Percentiles rank a stretch among this genome's conserved stretches.
Evolutionary conservation across 2,797 vertebrate genomes (phyloP).

Genomic region (Serranus cabrilla): DNA sequence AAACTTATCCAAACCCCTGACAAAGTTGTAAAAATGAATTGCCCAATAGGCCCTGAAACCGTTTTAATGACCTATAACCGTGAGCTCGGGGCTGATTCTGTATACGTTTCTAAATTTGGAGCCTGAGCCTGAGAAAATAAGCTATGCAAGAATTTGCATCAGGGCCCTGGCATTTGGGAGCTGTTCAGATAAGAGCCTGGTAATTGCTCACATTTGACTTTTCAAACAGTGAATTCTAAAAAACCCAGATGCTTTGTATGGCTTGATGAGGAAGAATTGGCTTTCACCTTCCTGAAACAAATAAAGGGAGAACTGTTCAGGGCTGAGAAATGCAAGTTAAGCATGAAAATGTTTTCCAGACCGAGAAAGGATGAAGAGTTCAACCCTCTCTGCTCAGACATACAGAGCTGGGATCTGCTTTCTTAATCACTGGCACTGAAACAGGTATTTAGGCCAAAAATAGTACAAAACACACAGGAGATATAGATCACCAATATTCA

Average conservation of each 20-base stretch:
- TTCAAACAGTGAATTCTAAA: slow-evolving; percentile 66
- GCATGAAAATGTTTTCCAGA: slow-evolving; percentile 52
- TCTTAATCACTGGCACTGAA: slow-evolving; percentile 34
- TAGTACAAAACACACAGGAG: slow-evolving; percentile 13
- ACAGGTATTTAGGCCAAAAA: background rate
- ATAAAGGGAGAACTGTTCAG: slow-evolving; percentile 38
- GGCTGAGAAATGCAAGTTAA: slow-evolving; percentile 5
- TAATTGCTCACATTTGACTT: slow-evolving; percentile 79
- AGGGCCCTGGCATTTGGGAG: slow-evolving; percentile 60
- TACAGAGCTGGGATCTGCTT: slow-evolving; percentile 18
- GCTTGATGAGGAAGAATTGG: slow-evolving; percentile 45
- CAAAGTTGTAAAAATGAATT: slow-evolving; percentile 14
- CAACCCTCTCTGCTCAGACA: slow-evolving; percentile 3
- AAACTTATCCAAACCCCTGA: slow-evolving; percentile 1
- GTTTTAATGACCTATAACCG: slow-evolving; percentile 50
- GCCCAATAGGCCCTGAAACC: slow-evolving; percentile 29
- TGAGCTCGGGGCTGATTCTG: slow-evolving; percentile 34
- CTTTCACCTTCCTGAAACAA: slow-evolving; percentile 37
- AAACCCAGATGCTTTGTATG: slow-evolving; percentile 2
- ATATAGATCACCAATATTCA: background rate
- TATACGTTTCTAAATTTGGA: slow-evolving; percentile 68
- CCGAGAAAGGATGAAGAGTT: slow-evolving; percentile 21
- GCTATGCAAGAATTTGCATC: slow-evolving; percentile 73
- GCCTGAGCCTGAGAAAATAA: slow-evolving; percentile 65
- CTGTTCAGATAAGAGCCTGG: slow-evolving; percentile 66